Base-by-base conservation (phyloP, 1,140 invertebrate species). In the Drosophila willistoni region DNA sequence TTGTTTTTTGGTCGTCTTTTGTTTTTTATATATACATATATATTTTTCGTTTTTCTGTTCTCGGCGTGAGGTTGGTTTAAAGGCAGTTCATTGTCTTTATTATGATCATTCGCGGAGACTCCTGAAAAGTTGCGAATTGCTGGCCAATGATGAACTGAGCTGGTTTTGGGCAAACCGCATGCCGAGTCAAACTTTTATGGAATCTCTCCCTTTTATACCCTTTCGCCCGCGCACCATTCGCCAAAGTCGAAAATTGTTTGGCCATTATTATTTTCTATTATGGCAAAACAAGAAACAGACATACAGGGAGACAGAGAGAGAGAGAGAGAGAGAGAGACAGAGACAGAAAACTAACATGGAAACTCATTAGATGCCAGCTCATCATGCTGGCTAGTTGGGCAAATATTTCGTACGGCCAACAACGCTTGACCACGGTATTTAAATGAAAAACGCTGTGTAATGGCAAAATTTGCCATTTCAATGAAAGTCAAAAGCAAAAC, bases 101-200 rank as follows among this genome's bases (percentile, higher is more conserved):
- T 76, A 74, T 67, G 47, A 80, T 80, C 73, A 79, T 80, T 85
- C 79, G 56, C 67, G 77, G 55, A 29, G 33, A 61, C 64, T 64
- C 72, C 69, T 80, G 83, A 73, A 79, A 89, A 89, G 77, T 89
- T 84, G 80, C 70, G 77, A 89, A 89, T 84, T 89, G 83, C 39
- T 65, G 67, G 67, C 73, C 84, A 78, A 77, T 84, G 84, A 87
- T 89, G 64, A 51, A 74, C 44, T 22, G 44, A 51, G 17, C 17
- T 22, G 44, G 44, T 51, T 51, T 29, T 29, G 29, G 44, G 17
- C 17, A 19, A 51, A 51, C 47, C 56, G 51, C 19, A 67, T 10
- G 34, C 41, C 44, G 54, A 65, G 44, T 51, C 44, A 51, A 51
- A 51, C 44, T 51, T 51, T 51, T 47, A 47, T 60, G 10, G 57